A percentile compares a stretch with the other conserved stretches of the same genome.
Evolutionary conservation across 23 tunicate species (phyloP).

Genomic region (Trididemnum nubilum): DNA sequence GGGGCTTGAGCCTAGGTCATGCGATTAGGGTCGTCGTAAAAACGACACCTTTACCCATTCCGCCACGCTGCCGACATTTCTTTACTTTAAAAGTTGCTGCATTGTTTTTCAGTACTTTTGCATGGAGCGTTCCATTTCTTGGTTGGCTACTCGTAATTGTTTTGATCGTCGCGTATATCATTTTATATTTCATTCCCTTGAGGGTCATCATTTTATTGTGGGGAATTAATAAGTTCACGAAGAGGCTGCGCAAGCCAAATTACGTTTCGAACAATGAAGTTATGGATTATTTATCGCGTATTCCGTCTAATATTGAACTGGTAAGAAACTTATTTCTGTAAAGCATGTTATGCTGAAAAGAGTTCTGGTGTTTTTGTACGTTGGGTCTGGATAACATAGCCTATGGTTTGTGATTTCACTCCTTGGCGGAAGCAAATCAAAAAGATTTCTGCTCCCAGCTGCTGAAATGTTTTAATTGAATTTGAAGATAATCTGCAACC

Average conservation of each 20-base stretch:
- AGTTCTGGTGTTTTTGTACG: no score
- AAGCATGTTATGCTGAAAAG: not conserved
- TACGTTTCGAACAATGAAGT: conserved; percentile 89
- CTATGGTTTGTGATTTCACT: no score
- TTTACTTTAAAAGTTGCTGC: no score
- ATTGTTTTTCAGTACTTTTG: conserved; percentile 80
- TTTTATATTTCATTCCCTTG: conserved; percentile 72
- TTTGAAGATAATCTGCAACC: no score
- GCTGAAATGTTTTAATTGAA: no score
- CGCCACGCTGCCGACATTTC: no score
- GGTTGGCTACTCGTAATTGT: conserved; percentile 69
- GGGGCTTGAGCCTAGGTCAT: no score
- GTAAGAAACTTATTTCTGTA: conserved; percentile 25
- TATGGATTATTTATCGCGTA: conserved; percentile 80
- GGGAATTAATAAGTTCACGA: conserved; percentile 96
- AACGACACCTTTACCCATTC: no score
- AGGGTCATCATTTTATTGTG: conserved; percentile 78
- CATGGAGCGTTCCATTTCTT: conserved; percentile 89
- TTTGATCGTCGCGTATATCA: conserved; percentile 38
- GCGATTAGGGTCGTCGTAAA: no score
- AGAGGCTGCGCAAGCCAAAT: conserved; percentile 87
- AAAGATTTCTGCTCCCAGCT: no score
- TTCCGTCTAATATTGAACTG: conserved; percentile 86
- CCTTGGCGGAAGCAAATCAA: no score
- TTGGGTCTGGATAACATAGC: no score